Evolutionary conservation across 1,140 invertebrate genomes (phyloP), one percentile per base, ranked within the genome.

Genomic region (Philaenus spumarius): DNA sequence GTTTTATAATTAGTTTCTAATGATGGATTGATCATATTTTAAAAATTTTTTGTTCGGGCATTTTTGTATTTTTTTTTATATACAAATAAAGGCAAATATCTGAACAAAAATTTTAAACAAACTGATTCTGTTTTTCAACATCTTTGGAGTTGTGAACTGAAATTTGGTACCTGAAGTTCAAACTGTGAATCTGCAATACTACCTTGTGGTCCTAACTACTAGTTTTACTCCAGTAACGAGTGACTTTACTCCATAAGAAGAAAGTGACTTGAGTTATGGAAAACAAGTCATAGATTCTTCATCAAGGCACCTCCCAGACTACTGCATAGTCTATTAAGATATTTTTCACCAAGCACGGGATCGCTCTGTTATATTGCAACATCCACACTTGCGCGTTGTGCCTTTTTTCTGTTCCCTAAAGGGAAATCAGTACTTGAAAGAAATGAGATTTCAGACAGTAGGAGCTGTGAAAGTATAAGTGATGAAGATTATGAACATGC

Each of bases 351-450:
- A 40, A 40, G 39, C 39, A 40, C 14, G 12, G 39, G 39, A 40
- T 40, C 39, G 14, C 39, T 40, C 2, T 40, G 17, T n/a, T n/a
- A n/a, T n/a, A n/a, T 40, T 40, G 39, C 4, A 40, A 40, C 39
- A 46, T 24, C 1, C 17, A 51, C 40, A 35, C 22, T 55, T 2
- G 17, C 39, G 2, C 39, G 3, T 6, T 68, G 67, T 51, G 66
- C 72, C 63, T 73, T 61, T 9, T 72, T 69, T 45, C 39, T 70
- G 12, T 72, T 75, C 52, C 69, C 66, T 23, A 64, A 65, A 30
- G 54, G 71, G 26, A 73, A 71, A 58, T 37, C 15, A 53, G 60
- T 60, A 14, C 26, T 60, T 68, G 7, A 64, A 66, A 51, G 64
- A 64, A 42, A 63, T 58, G 30, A 37, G 17, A 19, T 68, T 68